A percentile compares a stretch with the other conserved stretches of the same genome.
phyloP scores from a whole-genome alignment of 2,113 vertebrate genomes.

The Cromileptes altivelis region DNA sequence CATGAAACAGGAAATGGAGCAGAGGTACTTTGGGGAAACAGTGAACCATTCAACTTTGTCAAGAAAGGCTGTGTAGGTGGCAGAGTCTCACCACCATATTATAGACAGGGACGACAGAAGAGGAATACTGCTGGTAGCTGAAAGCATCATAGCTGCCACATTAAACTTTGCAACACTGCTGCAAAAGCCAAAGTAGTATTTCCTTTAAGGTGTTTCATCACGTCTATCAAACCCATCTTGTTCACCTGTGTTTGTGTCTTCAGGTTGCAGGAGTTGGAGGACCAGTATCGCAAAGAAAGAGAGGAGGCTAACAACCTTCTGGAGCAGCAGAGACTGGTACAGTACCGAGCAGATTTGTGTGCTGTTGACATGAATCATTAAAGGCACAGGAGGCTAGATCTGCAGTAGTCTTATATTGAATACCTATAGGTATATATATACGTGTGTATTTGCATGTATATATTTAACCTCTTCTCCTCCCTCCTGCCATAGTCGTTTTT shows the following conservation, averaged over 20 bases:
- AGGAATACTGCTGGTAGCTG: background rate
- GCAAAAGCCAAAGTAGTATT: background rate
- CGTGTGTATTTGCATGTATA: background rate
- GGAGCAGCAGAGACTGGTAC: slow-evolving; percentile 96
- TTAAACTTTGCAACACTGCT: background rate
- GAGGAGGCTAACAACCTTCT: slow-evolving; percentile 96
- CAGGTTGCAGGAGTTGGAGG: slow-evolving; percentile 97
- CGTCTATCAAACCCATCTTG: background rate
- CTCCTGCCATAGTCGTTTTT: too few species aligned
- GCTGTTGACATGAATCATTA: background rate
- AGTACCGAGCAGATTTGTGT: background rate
- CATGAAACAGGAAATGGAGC: slow-evolving; percentile 99
- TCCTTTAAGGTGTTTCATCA: background rate
- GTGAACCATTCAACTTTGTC: background rate
- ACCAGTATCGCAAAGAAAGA: slow-evolving; percentile 94
- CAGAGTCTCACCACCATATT: background rate
- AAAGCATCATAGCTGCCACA: background rate
- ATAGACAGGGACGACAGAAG: background rate
- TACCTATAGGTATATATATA: background rate
- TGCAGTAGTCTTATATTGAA: too few species aligned
- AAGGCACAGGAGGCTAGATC: background rate
- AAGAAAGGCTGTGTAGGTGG: background rate
- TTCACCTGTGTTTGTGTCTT: slow-evolving; percentile 31
- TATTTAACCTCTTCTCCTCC: background rate
- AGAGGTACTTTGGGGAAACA: slow-evolving; percentile 85